phyloP scores from a whole-genome alignment of 2,888 invertebrate species.

The Zaprionus lineosus region DNA sequence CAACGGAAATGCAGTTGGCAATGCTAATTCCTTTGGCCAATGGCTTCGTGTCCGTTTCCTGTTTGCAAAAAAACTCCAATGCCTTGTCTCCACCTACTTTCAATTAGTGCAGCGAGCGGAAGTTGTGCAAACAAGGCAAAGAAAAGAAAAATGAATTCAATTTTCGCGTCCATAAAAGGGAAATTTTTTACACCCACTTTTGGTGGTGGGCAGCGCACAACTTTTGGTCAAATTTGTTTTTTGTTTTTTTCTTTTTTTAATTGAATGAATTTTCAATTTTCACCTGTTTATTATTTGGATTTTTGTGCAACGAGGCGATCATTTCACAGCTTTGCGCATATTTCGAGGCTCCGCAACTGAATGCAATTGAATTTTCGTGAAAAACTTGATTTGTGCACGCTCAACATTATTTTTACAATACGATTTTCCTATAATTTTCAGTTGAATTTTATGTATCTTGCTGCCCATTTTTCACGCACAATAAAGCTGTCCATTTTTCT shows the following conservation, averaged over 20 bases:
- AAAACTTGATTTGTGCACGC: constrained; percentile 14
- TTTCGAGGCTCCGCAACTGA: constrained; percentile 23
- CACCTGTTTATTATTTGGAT: constrained; percentile 36
- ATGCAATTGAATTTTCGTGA: constrained; percentile 27
- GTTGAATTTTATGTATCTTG: constrained; percentile 22
- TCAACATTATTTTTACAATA: constrained; percentile 8
- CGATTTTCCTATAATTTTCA: constrained; percentile 21
- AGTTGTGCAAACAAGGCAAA: constrained; percentile 37
- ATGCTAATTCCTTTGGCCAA: constrained; percentile 64
- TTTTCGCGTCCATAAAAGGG: constrained; percentile 32
- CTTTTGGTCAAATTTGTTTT: too few relatives aligned
- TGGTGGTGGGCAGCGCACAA: too few relatives aligned
- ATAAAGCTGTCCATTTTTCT: constrained; percentile 17
- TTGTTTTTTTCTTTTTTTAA: constrained; percentile 15
- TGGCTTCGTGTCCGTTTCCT: constrained; percentile 45
- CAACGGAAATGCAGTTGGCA: constrained; percentile 69
- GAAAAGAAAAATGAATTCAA: constrained; percentile 13
- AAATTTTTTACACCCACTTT: constrained; percentile 57
- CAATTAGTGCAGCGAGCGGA: constrained; percentile 63
- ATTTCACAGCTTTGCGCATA: constrained; percentile 58
- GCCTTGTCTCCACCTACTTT: constrained; percentile 27
- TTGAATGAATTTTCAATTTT: constrained; percentile 51
- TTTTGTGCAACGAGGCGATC: constrained; percentile 48
- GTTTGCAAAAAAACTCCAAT: constrained; percentile 4
- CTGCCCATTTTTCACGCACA: constrained; percentile 13